Evolutionary conservation across 2,797 vertebrate genomes (phyloP), one percentile per base, ranked within the genome.

Genomic region (Tiaroga cobitis): DNA sequence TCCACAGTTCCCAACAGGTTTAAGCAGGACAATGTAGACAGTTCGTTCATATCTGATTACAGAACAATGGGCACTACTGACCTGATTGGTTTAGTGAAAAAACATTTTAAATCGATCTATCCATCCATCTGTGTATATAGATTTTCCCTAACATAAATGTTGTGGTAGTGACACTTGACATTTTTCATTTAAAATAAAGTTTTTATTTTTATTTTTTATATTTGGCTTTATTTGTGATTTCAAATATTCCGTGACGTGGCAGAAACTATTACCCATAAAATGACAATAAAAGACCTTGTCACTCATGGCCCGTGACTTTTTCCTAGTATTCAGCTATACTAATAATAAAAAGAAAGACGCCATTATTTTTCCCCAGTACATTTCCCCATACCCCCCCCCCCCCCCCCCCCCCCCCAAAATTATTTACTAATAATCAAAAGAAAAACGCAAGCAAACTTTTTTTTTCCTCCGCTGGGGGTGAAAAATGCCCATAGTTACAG

Each of bases 351-450:
- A 26, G 10, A 69, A 81, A 79, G 61, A 79, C 34, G 16, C 8
- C 5, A 8, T 56, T 70, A 37, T 39, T 69, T 80, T 49, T 6
- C 29, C 43, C 76, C 16, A 21, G 24, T 39, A 29, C 2, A 65
- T n/a, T n/a, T n/a, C n/a, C n/a, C n/a, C n/a, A n/a, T n/a, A n/a
- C n/a, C n/a, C n/a, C n/a, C n/a, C n/a, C n/a, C n/a, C n/a, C n/a
- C n/a, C n/a, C n/a, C n/a, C n/a, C n/a, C n/a, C 61, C 1, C 2
- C 8, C 13, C 43, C 46, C 3, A 11, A n/a, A 34, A 26, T 41
- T 49, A 67, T 68, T 49, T 46, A 51, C 63, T 80, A 67, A 67
- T 65, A 46, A 80, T 67, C 32, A 49, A 80, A 80, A 80, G 59
- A 24, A 80, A 67, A 61, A 43, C 2, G 19, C 37, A 63, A 65